Evolutionary conservation across 1,140 invertebrate genomes (phyloP).

Genomic region (Neotoxoptera formosana): DNA sequence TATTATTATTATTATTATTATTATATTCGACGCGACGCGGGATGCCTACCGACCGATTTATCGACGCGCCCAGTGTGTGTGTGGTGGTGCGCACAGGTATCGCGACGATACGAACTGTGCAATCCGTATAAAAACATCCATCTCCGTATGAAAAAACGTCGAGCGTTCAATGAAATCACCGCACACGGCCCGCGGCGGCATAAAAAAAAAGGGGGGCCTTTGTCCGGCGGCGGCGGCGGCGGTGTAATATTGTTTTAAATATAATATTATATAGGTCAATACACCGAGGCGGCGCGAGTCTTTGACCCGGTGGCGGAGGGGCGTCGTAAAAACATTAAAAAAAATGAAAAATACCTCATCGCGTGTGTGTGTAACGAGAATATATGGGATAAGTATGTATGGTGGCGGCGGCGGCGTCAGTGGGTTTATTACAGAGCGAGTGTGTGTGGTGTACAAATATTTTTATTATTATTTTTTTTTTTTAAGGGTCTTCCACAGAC

Average conservation of each 20-base stretch:
- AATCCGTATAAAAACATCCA: no score
- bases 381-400: neutral
- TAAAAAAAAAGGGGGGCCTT: no score
- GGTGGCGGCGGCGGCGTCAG: neutral
- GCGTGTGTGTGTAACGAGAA: neutral
- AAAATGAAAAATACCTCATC: neutral
- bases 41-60: neutral
- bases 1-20: neutral
- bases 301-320: neutral
- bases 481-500: constrained; percentile 11
- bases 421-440: neutral
- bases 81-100: neutral
- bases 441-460: neutral
- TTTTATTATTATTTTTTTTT: neutral
- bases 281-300: constrained; percentile 15
- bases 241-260: no score
- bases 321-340: neutral
- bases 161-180: neutral
- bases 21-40: neutral
- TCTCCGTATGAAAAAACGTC: no score
- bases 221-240: neutral
- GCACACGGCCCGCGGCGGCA: neutral
- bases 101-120: no score
- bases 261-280: constrained; percentile 21
- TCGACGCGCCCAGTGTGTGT: neutral